phyloP scores from a whole-genome alignment of 2,797 vertebrate genomes.

The Catostomus latipinnis region DNA sequence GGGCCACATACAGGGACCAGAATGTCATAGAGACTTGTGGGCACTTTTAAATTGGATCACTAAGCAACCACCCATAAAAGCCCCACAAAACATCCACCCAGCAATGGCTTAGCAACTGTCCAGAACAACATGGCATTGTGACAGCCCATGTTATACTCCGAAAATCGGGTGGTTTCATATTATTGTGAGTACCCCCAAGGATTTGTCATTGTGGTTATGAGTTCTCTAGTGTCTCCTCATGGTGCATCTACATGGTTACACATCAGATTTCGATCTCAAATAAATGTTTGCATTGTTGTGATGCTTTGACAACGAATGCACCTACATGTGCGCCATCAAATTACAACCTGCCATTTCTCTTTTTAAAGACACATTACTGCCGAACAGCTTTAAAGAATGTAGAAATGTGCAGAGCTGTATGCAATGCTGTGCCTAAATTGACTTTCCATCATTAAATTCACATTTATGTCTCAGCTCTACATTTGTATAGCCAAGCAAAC shows the following conservation, averaged over 20 bases:
- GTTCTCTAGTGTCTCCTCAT: conserved; percentile 54
- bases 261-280: conserved; percentile 48
- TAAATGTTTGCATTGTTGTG: conserved; percentile 46
- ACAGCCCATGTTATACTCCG: not conserved
- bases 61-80: not conserved
- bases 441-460: conserved; percentile 42
- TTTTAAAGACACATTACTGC: conserved; percentile 1
- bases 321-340: conserved; percentile 36
- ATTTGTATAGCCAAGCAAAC: conserved; percentile 8
- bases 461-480: conserved; percentile 25
- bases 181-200: conserved; percentile 62
- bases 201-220: conserved; percentile 59
- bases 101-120: not conserved
- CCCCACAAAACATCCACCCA: not conserved
- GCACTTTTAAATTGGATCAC: too few relatives aligned
- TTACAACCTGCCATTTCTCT: conserved; percentile 32
- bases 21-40: too few relatives aligned
- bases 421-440: conserved; percentile 23
- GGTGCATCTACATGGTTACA: conserved; percentile 58
- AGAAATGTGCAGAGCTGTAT: not conserved
- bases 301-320: not conserved
- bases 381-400: conserved; percentile 10
- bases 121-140: not conserved
- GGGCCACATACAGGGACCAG: too few relatives aligned
- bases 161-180: not conserved